phyloP scores from a whole-genome alignment of 2,113 vertebrate genomes.

The Rutilus rutilus region DNA sequence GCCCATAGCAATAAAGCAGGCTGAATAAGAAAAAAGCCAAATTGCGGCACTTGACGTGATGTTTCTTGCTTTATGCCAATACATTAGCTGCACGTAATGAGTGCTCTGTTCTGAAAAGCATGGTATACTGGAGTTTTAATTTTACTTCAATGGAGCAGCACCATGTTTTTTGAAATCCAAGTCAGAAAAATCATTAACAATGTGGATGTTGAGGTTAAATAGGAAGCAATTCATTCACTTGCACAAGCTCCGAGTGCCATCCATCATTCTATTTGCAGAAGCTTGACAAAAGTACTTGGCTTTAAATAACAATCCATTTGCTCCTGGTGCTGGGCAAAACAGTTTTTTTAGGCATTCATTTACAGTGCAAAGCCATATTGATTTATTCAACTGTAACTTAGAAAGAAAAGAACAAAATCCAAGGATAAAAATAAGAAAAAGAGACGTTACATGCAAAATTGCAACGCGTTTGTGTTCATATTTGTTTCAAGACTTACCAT shows the following conservation, averaged over 20 bases:
- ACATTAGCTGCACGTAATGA: conserved; percentile 97
- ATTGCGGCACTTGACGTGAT: conserved; percentile 97
- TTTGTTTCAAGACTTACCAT: not conserved
- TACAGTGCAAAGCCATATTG: conserved; percentile 83
- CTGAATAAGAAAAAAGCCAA: conserved; percentile 88
- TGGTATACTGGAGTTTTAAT: conserved; percentile 98
- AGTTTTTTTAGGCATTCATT: conserved; percentile 97
- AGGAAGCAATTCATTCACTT: conserved; percentile 89
- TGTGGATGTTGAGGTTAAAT: conserved; percentile 93
- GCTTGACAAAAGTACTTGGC: conserved; percentile 95
- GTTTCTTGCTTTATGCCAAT: conserved; percentile 99
- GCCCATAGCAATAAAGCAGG: conserved; percentile 99
- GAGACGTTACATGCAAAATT: not conserved
- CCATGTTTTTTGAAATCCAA: conserved; percentile 87
- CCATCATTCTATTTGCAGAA: conserved; percentile 98
- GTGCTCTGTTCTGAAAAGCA: conserved; percentile 97
- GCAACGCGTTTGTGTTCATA: not conserved
- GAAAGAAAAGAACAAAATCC: conserved; percentile 17
- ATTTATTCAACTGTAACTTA: conserved; percentile 83
- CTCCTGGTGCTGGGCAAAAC: conserved; percentile 90
- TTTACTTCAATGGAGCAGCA: conserved; percentile 94
- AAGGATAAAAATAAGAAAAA: conserved; percentile 43
- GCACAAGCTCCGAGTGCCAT: conserved; percentile 82
- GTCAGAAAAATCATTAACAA: conserved; percentile 95
- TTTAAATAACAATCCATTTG: conserved; percentile 94